phyloP scores from a whole-genome alignment of 2,113 vertebrate genomes.

The Syngnathus floridae region DNA sequence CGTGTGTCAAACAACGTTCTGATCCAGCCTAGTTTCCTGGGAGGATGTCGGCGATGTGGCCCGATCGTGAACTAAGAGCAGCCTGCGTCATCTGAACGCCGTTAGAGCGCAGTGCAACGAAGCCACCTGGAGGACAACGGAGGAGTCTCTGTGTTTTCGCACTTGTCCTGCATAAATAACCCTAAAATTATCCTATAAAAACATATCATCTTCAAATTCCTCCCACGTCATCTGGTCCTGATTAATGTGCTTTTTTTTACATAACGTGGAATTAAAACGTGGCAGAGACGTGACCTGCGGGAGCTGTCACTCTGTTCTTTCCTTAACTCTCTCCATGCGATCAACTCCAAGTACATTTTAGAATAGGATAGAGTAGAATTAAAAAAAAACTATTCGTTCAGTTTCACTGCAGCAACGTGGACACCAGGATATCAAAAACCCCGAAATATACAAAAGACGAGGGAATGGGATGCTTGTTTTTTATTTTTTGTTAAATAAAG shows the following conservation, averaged over 20 bases:
- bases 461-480: neutral
- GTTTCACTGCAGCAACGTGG: neutral
- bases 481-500: too few species aligned
- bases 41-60: constrained; percentile 37
- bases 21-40: constrained; percentile 51
- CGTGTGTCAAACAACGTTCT: constrained; percentile 47
- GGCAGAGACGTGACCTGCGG: constrained; percentile 55
- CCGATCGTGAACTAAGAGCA: constrained; percentile 47
- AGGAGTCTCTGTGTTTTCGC: constrained; percentile 50
- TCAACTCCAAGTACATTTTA: neutral
- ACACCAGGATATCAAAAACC: neutral
- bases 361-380: neutral
- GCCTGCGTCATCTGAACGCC: constrained; percentile 19
- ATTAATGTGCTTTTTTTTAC: constrained; percentile 69
- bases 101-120: constrained; percentile 62
- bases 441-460: neutral
- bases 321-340: constrained; percentile 65
- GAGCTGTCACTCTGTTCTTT: constrained; percentile 11
- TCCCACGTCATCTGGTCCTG: constrained; percentile 70
- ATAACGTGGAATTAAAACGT: constrained; percentile 68
- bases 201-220: constrained; percentile 61
- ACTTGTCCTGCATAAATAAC: constrained; percentile 72
- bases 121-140: constrained; percentile 70
- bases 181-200: constrained; percentile 74
- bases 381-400: neutral